Evolutionary conservation across 2,888 invertebrate genomes (phyloP), one percentile per base, ranked within the genome.

Genomic region (Ormyrus rosae): DNA sequence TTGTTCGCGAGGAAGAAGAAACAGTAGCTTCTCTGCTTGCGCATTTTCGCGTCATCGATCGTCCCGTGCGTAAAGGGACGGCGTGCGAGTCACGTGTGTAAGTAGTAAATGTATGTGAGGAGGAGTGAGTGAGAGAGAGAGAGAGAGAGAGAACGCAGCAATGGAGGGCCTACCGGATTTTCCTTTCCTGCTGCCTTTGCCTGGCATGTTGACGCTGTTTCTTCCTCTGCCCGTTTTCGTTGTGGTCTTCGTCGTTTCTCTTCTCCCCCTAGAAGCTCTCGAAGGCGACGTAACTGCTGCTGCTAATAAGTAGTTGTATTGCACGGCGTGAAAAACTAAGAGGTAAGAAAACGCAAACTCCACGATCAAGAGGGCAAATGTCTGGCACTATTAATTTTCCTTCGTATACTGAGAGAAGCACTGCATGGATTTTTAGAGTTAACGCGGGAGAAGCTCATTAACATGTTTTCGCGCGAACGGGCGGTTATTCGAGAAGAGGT

Each of bases 341-440:
- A 53, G 34, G 34, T 34, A 34, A 34, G 34, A 34, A 34, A 34
- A 34, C 11, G 6, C 48, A 50, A 61, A 92, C 91, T 92, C 93
- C 93, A 93, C 92, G 93, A 95, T 95, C 95, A 95, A 94, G 95
- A 95, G 91, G 95, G 95, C 92, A 94, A 93, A 94, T 93, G 94
- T 94, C 95, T 94, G 90, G 92, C 92, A 93, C 93, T 93, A 93
- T 92, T 93, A 92, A 94, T 94, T 94, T 93, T 94, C 92, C 92
- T 93, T 92, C 93, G 93, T 93, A 93, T 93, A 93, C 93, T 93
- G 92, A 92, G 34, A 34, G 34, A 92, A 91, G 93, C 94, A 93
- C 93, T 93, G 93, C 94, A 94, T 92, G 92, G 93, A 94, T 93
- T 93, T 93, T 93, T 92, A 92, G 93, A 93, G 92, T 93, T 93